Percentiles rank a stretch among this genome's conserved stretches.
Evolutionary conservation across 2,113 vertebrate species (phyloP).

Genomic region (Vulpes ferrilata): DNA sequence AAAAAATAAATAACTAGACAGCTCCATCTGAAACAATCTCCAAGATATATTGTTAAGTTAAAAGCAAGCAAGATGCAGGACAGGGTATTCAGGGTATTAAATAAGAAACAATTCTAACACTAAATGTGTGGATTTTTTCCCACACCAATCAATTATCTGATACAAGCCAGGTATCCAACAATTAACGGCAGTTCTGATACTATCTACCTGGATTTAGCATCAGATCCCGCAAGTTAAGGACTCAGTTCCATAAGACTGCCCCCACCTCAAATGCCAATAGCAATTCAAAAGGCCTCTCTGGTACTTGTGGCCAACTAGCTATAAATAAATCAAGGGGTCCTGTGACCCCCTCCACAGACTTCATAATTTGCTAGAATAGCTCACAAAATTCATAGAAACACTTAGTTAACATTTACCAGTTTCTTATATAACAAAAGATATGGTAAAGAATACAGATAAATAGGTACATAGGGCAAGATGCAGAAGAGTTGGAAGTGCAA

Average conservation of each 20-base stretch:
- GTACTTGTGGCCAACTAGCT: not conserved
- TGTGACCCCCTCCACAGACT: not conserved
- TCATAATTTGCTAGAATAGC: not conserved
- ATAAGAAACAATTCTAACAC: not conserved
- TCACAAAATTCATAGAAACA: conserved; percentile 6
- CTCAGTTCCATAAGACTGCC: not conserved
- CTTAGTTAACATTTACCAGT: not conserved
- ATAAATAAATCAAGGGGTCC: not conserved
- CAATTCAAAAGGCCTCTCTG: not conserved
- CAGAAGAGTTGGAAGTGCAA: not conserved
- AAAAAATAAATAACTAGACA: conserved; percentile 10
- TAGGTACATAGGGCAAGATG: not conserved
- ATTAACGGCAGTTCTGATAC: not conserved
- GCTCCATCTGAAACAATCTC: conserved; percentile 48
- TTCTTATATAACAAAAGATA: not conserved
- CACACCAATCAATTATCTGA: not conserved
- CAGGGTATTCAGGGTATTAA: not conserved
- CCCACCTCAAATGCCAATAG: not conserved
- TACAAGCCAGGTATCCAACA: not conserved
- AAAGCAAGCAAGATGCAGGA: not conserved
- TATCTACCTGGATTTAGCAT: not conserved
- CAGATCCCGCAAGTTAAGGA: not conserved
- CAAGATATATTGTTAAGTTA: not conserved
- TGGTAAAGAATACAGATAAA: not conserved
- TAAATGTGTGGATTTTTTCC: not conserved